phyloP scores from a whole-genome alignment of 53 echinoderm and acorn worm species.

The Arbacia lixula region DNA sequence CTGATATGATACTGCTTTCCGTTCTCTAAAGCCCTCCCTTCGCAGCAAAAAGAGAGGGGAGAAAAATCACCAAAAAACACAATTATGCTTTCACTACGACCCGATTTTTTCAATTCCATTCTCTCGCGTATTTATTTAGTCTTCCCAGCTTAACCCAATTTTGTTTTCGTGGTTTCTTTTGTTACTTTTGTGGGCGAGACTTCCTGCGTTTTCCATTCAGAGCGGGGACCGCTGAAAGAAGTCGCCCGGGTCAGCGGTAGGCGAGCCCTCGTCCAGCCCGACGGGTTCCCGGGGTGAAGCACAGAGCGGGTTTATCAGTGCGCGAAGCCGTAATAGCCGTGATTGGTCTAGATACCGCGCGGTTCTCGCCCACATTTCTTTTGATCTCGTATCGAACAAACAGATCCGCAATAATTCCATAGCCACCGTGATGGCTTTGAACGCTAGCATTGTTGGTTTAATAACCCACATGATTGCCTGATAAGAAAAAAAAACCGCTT shows the following conservation, averaged over 20 bases:
- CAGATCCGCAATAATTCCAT: background rate
- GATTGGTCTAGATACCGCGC: constrained; percentile 1
- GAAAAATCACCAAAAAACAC: background rate
- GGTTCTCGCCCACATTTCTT: background rate
- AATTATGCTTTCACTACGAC: constrained; percentile 30
- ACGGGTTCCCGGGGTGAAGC: too few relatives aligned
- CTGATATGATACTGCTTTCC: too few relatives aligned
- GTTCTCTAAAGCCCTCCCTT: too few relatives aligned
- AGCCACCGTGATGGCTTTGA: constrained; percentile 12
- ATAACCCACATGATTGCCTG: background rate
- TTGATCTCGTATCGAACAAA: background rate
- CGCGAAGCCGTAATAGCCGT: constrained; percentile 23
- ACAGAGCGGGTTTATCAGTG: constrained; percentile 21
- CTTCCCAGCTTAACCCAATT: constrained; percentile 29
- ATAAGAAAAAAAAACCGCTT: background rate
- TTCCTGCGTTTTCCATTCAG: constrained; percentile 30
- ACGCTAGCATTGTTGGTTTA: constrained; percentile 3
- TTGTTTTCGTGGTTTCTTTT: background rate
- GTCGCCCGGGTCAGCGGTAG: background rate
- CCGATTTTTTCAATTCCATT: constrained; percentile 19
- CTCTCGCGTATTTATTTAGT: constrained; percentile 13
- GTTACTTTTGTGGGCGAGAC: constrained; percentile 4
- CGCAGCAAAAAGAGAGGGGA: too few relatives aligned
- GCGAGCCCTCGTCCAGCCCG: too few relatives aligned
- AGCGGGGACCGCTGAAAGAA: background rate